Evolutionary conservation across 2,113 vertebrate species (phyloP).

Genomic region (Cryptomyrus ogoouensis): DNA sequence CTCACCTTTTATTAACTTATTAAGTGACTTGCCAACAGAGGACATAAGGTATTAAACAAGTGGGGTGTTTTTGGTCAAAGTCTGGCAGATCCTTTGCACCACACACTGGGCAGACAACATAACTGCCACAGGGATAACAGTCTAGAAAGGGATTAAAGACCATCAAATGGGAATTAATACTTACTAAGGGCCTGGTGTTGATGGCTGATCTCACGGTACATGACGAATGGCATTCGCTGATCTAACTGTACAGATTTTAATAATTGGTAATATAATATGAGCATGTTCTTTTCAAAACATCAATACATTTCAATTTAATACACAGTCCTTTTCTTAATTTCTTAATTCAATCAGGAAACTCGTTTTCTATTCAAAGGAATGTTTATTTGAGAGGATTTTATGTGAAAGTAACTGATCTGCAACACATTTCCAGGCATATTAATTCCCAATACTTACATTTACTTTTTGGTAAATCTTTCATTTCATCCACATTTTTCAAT

Average conservation of each 20-base stretch:
- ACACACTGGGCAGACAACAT: not conserved
- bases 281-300: not conserved
- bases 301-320: not conserved
- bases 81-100: not conserved
- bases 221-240: not conserved
- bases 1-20: not conserved
- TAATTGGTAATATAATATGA: not conserved
- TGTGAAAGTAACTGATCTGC: constrained; percentile 9
- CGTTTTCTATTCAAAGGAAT: not conserved
- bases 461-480: not conserved
- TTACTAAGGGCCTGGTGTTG: not conserved
- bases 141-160: not conserved
- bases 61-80: not conserved
- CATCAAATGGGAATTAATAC: not conserved
- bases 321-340: not conserved
- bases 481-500: not conserved
- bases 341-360: not conserved
- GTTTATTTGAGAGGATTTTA: constrained; percentile 5
- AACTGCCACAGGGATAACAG: not conserved
- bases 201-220: not conserved
- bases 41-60: not conserved
- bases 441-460: not conserved
- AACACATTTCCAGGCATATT: not conserved
- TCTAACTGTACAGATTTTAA: not conserved
- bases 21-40: not conserved